phyloP scores from a whole-genome alignment of 2,888 invertebrate genomes.

The Anarsia innoxiella region DNA sequence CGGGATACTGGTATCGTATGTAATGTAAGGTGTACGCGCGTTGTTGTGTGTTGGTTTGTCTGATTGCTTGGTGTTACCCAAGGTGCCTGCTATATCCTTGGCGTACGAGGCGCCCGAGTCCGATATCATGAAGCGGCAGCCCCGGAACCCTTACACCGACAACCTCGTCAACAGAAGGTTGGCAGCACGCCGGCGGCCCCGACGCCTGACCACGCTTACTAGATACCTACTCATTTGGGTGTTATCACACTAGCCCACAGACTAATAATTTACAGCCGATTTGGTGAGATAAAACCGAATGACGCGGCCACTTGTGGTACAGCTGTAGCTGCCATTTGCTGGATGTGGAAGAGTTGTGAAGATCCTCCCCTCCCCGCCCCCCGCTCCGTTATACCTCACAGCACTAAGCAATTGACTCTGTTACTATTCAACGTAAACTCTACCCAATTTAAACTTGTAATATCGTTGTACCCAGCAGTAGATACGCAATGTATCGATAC shows the following conservation, averaged over 20 bases:
- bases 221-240: slow-evolving; percentile 55
- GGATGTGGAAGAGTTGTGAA: slow-evolving; percentile 71
- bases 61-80: slow-evolving; percentile 77
- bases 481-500: slow-evolving; percentile 40
- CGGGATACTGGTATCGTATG: slow-evolving; percentile 38
- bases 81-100: slow-evolving; percentile 99
- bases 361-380: slow-evolving; percentile 21
- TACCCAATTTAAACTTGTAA: too few species aligned
- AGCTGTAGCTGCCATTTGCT: slow-evolving; percentile 47
- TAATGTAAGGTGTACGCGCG: slow-evolving; percentile 41
- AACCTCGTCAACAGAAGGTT: slow-evolving; percentile 99
- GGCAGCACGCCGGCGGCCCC: slow-evolving; percentile 43
- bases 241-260: slow-evolving; percentile 56
- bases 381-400: slow-evolving; percentile 21
- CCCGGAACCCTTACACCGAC: slow-evolving; percentile 97
- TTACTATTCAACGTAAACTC: too few species aligned
- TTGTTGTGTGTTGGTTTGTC: slow-evolving; percentile 46
- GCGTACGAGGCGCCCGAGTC: slow-evolving; percentile 99
- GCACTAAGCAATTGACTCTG: slow-evolving; percentile 40
- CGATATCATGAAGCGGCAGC: slow-evolving; percentile 99
- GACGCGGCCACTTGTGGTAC: slow-evolving; percentile 60
- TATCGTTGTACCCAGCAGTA: slow-evolving; percentile 15
- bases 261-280: slow-evolving; percentile 19
- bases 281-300: slow-evolving; percentile 38
- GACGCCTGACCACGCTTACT: slow-evolving; percentile 23